Conservation (phyloP, 1,140 invertebrate species). For the Cydia pomonella region DNA sequence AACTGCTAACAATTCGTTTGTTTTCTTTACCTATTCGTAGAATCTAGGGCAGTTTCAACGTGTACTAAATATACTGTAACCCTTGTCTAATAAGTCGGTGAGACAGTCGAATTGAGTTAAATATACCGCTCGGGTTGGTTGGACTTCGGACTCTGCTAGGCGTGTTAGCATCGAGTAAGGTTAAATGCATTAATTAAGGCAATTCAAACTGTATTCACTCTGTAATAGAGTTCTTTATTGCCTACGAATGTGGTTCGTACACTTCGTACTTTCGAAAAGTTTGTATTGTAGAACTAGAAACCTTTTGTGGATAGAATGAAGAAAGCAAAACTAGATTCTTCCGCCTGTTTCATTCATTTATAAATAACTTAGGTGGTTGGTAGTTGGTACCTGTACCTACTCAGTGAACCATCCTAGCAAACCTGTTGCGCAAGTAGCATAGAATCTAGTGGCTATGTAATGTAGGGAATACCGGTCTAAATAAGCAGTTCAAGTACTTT, state of each 20-base stretch:
- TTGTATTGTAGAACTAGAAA: not conserved
- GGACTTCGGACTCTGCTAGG: conserved; percentile 48
- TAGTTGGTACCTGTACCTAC: not conserved
- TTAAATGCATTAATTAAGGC: conserved; percentile 28
- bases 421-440: not conserved
- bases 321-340: not conserved
- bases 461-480: conserved; percentile 23
- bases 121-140: conserved; percentile 44
- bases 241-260: not conserved
- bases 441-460: conserved; percentile 4
- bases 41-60: conserved; percentile 19
- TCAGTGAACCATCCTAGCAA: not conserved
- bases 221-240: not conserved
- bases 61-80: conserved; percentile 28
- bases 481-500: conserved; percentile 5
- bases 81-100: conserved; percentile 37
- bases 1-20: conserved; percentile 5
- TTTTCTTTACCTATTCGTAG: conserved; percentile 10
- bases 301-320: not conserved
- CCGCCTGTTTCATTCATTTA: not conserved
- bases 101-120: conserved; percentile 43
- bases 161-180: conserved; percentile 29
- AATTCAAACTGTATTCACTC: not conserved
- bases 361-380: not conserved
- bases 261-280: conserved; percentile 9